Evolutionary conservation across 2,888 invertebrate genomes (phyloP).

Genomic region (Strigamia transsilvanica): DNA sequence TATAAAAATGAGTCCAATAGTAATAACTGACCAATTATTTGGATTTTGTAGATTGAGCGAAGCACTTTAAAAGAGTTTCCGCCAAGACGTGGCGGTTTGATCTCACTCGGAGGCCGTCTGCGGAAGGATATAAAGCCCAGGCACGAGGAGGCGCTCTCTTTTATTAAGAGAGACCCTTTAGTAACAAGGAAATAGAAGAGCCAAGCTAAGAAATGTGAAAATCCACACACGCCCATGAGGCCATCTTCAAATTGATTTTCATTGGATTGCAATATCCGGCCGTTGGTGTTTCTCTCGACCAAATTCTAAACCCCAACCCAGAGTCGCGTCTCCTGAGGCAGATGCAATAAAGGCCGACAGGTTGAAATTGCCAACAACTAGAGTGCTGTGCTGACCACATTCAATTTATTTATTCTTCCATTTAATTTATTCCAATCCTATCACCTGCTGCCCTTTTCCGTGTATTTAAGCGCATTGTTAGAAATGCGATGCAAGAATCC

Average conservation of each 20-base stretch:
- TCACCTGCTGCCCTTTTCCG: background rate
- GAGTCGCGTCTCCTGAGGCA: background rate
- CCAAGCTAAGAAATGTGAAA: background rate
- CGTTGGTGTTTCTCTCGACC: conserved; percentile 26
- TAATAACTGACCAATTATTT: no score
- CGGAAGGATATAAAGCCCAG: no score
- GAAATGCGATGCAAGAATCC: background rate
- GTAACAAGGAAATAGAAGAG: background rate
- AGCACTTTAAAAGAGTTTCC: no score
- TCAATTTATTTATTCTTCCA: conserved; percentile 4
- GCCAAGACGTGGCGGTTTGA: no score
- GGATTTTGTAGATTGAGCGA: no score
- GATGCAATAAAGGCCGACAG: conserved; percentile 10
- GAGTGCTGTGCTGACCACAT: background rate
- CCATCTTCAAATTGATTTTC: conserved; percentile 36
- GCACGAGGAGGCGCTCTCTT: no score
- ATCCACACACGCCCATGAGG: conserved; percentile 1
- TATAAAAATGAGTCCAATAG: no score
- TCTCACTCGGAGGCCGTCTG: no score
- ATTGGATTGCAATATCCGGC: conserved; percentile 34
- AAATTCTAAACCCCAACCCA: background rate
- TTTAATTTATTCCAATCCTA: background rate
- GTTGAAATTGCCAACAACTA: background rate
- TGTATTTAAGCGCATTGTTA: background rate
- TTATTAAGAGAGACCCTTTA: no score